phyloP scores from a whole-genome alignment of 2,113 vertebrate species.

The Burhinus bistriatus region DNA sequence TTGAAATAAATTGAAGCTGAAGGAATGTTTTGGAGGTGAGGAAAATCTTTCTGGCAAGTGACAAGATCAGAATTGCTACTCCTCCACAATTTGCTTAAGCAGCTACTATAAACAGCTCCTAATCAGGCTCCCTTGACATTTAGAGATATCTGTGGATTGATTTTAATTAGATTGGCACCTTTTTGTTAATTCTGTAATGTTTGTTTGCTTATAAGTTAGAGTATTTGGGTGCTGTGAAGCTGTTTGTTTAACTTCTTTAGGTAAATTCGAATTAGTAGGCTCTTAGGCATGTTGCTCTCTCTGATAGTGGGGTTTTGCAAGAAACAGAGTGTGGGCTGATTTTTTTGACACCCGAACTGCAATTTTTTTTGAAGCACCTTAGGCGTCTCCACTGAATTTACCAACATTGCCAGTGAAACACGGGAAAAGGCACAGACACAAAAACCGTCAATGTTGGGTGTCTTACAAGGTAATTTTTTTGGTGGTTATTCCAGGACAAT shows the following conservation, averaged over 20 bases:
- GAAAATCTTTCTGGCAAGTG: background rate
- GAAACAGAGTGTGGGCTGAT: background rate
- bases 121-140: conserved; percentile 33
- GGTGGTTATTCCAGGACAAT: background rate
- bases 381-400: background rate
- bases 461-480: background rate
- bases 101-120: conserved; percentile 28
- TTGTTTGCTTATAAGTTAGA: conserved; percentile 13
- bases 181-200: conserved; percentile 31
- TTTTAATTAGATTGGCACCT: conserved; percentile 54
- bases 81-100: conserved; percentile 30
- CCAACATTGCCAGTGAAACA: accelerated
- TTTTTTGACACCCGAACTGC: background rate
- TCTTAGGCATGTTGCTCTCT: background rate
- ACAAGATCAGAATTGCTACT: background rate
- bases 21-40: background rate
- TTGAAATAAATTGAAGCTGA: background rate
- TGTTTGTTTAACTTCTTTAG: background rate
- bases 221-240: background rate
- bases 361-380: background rate
- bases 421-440: background rate
- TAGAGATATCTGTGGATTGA: background rate
- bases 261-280: background rate
- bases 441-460: background rate
- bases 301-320: background rate